These are phyloP conservation scores for Eptesicus fuscus DNA, from an alignment of 2,113 vertebrate species.

Conservation along the genomic window DNA sequence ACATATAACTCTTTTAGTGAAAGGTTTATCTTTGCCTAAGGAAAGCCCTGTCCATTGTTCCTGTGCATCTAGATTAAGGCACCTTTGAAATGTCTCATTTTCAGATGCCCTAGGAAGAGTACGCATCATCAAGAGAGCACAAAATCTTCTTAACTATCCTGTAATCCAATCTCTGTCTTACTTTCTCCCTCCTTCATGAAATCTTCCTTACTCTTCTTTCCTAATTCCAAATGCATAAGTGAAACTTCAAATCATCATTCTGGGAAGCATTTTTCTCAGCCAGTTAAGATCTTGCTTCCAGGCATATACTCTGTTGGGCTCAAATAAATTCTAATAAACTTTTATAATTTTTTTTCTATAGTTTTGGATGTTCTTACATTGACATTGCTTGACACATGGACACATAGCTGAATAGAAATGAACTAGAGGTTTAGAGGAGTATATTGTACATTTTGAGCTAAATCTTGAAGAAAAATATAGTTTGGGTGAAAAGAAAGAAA, in stretches of 20 bases:
- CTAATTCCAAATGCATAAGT: background rate
- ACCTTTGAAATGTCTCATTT: background rate
- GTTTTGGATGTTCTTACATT: background rate
- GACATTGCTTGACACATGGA: background rate
- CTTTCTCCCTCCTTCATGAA: background rate
- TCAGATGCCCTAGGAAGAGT: background rate
- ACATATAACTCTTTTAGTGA: background rate
- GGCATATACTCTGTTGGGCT: background rate
- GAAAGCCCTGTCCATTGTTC: background rate
- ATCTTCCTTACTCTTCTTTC: background rate
- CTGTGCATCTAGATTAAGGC: background rate
- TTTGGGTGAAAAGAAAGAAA: background rate
- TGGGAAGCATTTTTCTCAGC: background rate
- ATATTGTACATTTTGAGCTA: background rate
- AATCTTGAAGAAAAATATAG: background rate
- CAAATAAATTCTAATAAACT: background rate
- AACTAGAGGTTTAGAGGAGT: background rate
- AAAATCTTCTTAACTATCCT: background rate
- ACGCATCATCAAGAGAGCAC: background rate
- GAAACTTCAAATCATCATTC: background rate
- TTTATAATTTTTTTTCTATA: background rate
- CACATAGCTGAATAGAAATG: background rate
- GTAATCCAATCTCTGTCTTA: background rate
- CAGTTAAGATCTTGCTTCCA: background rate
- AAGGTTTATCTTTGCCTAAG: background rate